Evolutionary conservation across 2,797 vertebrate species (phyloP), one percentile per base, ranked within the genome.

Genomic region (Sebastes hubbsi): DNA sequence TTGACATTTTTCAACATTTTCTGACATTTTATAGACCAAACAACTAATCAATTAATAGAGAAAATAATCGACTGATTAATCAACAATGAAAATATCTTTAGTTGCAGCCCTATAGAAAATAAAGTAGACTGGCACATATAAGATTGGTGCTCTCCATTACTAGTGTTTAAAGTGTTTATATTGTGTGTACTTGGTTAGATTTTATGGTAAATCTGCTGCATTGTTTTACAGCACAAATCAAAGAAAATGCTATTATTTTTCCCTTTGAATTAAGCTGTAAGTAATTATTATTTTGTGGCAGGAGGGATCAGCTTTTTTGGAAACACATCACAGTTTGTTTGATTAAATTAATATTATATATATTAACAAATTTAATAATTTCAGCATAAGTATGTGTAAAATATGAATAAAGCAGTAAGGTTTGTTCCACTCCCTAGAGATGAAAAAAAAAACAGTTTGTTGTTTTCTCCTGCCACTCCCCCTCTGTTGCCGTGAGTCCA

Each of bases 381-480:
- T n/a, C 38, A 86, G 25, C 14, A 10, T 56, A 14, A 0, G 0
- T 30, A 34, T 52, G 20, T 62, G 18, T 38, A 8, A 64, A 70
- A 49, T 70, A 20, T 34, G 20, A 72, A 61, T 69, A 64, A 81
- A 77, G 52, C 24, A 66, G 16, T 64, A 34, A 58, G 69, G 54
- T 72, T 65, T 80, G 63, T 67, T 68, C 30, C 9, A 4, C 30
- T 76, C n/a, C 42, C 9, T 22, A 1, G 18, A 82, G 42, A 42
- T 49, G 8, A 74, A 74, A 63, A 55, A 73, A 56, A 63, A 1
- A 38, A 14, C 4, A 14, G 30, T 64, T 81, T 75, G 72, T 77
- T 83, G 80, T 87, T 83, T 79, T 76, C 75, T 77, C 38, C 36
- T 46, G 27, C 55, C 20, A 1, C 46, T 68, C n/a, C 20, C 27